Evolutionary conservation across 2,888 invertebrate genomes (phyloP).

Genomic region (Drosophila koepferae): DNA sequence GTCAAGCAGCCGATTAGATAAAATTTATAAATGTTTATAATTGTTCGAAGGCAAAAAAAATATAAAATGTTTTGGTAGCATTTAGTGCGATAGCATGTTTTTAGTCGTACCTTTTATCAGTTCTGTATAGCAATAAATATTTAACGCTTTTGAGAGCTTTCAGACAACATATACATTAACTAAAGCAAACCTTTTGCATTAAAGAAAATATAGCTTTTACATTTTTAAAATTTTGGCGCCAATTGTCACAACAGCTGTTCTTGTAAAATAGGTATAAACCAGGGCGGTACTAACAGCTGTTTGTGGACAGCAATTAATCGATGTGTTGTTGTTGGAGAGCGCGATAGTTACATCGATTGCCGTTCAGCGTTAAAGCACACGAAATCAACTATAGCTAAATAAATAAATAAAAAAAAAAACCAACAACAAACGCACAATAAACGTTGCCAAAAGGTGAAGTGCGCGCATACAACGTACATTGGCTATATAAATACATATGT

Average conservation of each 20-base stretch:
- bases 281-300: constrained; percentile 22
- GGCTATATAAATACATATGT: background rate
- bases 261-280: constrained; percentile 15
- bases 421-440: constrained; percentile 23
- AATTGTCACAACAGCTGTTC: constrained; percentile 24
- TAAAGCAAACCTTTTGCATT: background rate
- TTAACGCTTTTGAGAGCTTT: constrained; percentile 7
- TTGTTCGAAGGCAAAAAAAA: background rate
- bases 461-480: background rate
- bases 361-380: constrained; percentile 19
- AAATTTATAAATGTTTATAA: constrained; percentile 19
- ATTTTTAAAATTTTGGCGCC: constrained; percentile 11
- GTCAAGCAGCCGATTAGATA: constrained; percentile 46
- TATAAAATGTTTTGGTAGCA: constrained; percentile 25
- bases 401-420: constrained; percentile 28
- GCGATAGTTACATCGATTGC: constrained; percentile 24
- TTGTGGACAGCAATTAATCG: constrained; percentile 9
- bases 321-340: background rate
- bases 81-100: constrained; percentile 14
- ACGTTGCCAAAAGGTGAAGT: constrained; percentile 70
- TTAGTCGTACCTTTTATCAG: constrained; percentile 24
- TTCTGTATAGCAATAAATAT: constrained; percentile 36
- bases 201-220: background rate
- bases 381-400: constrained; percentile 49
- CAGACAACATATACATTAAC: background rate